These are phyloP conservation scores for Cryptus armator DNA, from an alignment of 2,888 invertebrate species.

Conservation along the genomic window DNA sequence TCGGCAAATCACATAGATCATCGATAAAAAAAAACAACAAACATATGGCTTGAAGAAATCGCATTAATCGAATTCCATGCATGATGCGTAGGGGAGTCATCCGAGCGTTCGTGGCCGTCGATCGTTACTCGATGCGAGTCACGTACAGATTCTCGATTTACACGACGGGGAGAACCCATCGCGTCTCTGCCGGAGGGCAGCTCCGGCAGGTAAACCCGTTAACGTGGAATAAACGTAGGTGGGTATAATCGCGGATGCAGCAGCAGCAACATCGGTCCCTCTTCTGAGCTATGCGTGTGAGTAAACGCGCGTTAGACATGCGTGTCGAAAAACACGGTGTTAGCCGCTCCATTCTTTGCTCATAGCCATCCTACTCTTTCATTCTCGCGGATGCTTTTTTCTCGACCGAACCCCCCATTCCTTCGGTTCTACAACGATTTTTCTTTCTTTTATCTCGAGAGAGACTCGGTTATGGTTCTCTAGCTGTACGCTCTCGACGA, in stretches of 20 bases:
- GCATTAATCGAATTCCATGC: slow-evolving; percentile 57
- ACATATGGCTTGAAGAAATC: background rate
- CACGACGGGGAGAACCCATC: slow-evolving; percentile 26
- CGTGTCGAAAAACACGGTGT: background rate
- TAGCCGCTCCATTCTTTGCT: slow-evolving; percentile 20
- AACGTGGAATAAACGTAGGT: slow-evolving; percentile 57
- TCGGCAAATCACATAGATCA: slow-evolving; percentile 21
- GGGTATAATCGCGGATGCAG: slow-evolving; percentile 52
- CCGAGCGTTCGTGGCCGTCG: slow-evolving; percentile 1
- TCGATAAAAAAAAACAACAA: background rate
- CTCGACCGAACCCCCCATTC: background rate
- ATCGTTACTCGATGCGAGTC: slow-evolving; percentile 55
- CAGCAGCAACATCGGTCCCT: background rate
- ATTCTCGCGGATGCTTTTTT: slow-evolving; percentile 17
- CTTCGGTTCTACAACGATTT: background rate
- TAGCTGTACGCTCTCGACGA: slow-evolving; percentile 5
- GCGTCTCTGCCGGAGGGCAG: slow-evolving; percentile 22
- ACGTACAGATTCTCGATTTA: slow-evolving; percentile 62
- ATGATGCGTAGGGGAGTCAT: background rate
- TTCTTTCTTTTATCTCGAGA: slow-evolving; percentile 6
- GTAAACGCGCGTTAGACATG: background rate
- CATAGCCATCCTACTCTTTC: background rate
- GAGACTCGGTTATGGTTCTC: background rate
- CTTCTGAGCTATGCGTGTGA: background rate
- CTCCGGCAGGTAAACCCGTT: slow-evolving; percentile 55